Evolutionary conservation across 2,113 vertebrate genomes (phyloP).

Genomic region (Malaclemys terrapin): DNA sequence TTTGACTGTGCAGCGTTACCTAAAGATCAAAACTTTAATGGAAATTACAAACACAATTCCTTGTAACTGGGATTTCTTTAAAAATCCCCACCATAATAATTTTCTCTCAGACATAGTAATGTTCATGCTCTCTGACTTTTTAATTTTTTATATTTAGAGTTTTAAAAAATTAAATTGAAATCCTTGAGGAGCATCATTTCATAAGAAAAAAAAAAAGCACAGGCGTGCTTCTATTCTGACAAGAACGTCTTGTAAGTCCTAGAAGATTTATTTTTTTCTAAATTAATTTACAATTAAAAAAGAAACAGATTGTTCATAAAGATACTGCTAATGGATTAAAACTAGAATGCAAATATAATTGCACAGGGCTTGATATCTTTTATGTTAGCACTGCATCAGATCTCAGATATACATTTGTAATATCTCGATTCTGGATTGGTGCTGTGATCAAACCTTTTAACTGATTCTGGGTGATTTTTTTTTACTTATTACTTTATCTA

Average conservation of each 20-base stretch:
- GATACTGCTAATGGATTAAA: constrained; percentile 61
- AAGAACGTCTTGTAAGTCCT: constrained; percentile 55
- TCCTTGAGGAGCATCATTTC: constrained; percentile 56
- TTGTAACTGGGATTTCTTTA: constrained; percentile 22
- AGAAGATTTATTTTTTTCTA: constrained; percentile 56
- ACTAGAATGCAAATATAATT: constrained; percentile 12
- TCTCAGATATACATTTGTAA: neutral
- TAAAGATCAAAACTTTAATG: neutral
- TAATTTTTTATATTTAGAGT: constrained; percentile 67
- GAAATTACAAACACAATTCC: neutral
- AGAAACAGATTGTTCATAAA: constrained; percentile 30
- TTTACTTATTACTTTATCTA: neutral
- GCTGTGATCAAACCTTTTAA: neutral
- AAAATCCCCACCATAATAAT: constrained; percentile 46
- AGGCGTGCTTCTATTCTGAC: constrained; percentile 42
- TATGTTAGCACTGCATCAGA: neutral
- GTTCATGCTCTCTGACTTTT: neutral
- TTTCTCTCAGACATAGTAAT: constrained; percentile 52
- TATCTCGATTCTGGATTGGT: neutral
- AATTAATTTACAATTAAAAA: constrained; percentile 59
- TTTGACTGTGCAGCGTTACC: neutral
- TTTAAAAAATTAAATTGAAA: constrained; percentile 65
- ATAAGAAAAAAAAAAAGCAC: constrained; percentile 48
- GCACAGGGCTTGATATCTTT: neutral
- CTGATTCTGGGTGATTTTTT: neutral